Evolutionary conservation across 2,797 vertebrate species (phyloP).

Genomic region (Pangasius sanitwongsei): DNA sequence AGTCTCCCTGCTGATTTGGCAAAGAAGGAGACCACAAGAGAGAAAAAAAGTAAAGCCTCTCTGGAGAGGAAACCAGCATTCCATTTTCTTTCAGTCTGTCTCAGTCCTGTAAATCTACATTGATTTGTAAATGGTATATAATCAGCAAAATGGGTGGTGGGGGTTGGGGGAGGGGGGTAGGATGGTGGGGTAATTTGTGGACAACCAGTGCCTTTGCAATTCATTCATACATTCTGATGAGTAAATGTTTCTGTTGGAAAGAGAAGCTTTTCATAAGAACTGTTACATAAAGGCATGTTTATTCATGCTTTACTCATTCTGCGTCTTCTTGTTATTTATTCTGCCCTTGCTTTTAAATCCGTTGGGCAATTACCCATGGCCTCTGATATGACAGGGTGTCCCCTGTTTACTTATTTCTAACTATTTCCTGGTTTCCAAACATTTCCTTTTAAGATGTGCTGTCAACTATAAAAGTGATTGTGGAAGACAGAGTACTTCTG

Average conservation of each 20-base stretch:
- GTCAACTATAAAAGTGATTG: slow-evolving; percentile 50
- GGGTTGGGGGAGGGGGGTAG: neutral
- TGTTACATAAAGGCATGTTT: slow-evolving; percentile 61
- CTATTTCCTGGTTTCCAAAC: slow-evolving; percentile 19
- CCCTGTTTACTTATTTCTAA: slow-evolving; percentile 51
- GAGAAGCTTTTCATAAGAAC: slow-evolving; percentile 49
- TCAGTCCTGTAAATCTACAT: slow-evolving; percentile 39
- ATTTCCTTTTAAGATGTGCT: slow-evolving; percentile 33
- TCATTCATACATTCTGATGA: slow-evolving; percentile 26
- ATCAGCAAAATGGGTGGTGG: slow-evolving; percentile 16
- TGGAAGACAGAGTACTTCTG: slow-evolving; percentile 44
- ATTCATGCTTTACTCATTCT: slow-evolving; percentile 43
- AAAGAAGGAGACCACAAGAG: slow-evolving; percentile 30
- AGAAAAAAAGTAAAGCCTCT: slow-evolving; percentile 31
- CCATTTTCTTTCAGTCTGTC: slow-evolving; percentile 23
- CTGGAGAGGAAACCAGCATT: slow-evolving; percentile 30
- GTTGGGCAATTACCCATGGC: slow-evolving; percentile 47
- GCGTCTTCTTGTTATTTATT: slow-evolving; percentile 53
- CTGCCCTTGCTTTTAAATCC: slow-evolving; percentile 52
- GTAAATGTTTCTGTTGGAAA: slow-evolving; percentile 53
- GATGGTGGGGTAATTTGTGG: neutral
- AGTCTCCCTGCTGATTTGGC: slow-evolving; percentile 40
- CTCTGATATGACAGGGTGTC: slow-evolving; percentile 56
- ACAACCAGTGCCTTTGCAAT: neutral
- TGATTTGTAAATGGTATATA: slow-evolving; percentile 23